Evolutionary conservation across 1,140 invertebrate genomes (phyloP).

Genomic region (Epicauta chinensis): DNA sequence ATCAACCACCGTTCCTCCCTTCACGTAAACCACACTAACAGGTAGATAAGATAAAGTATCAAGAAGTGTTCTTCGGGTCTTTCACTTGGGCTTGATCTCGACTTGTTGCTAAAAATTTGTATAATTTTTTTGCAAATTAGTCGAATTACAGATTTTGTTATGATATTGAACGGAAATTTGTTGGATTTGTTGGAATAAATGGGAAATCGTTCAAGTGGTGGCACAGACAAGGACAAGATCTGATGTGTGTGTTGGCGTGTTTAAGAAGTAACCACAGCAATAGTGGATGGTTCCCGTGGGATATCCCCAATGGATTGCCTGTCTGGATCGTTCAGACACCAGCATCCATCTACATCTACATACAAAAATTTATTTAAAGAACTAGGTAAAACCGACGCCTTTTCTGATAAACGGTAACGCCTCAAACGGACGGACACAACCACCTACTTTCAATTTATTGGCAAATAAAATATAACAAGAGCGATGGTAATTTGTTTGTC

Average conservation of each 20-base stretch:
- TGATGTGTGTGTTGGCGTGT: slow-evolving; percentile 1
- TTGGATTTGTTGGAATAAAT: too few relatives aligned
- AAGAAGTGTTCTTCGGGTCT: too few relatives aligned
- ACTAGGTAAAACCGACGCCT: too few relatives aligned
- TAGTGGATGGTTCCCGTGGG: slow-evolving; percentile 31
- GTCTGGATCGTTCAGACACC: slow-evolving; percentile 35
- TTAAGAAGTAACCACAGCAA: slow-evolving; percentile 20
- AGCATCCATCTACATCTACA: slow-evolving; percentile 32
- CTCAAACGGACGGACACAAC: slow-evolving; percentile 28
- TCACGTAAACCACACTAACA: not conserved
- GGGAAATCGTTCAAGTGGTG: too few relatives aligned
- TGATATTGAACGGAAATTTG: too few relatives aligned
- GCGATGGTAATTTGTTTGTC: not conserved
- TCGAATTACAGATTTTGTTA: too few relatives aligned
- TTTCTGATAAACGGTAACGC: slow-evolving; percentile 21
- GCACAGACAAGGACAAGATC: slow-evolving; percentile 2
- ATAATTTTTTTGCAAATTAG: too few relatives aligned
- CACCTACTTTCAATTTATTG: slow-evolving; percentile 28
- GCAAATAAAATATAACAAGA: not conserved
- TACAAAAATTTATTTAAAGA: slow-evolving; percentile 28
- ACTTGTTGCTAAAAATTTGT: too few relatives aligned
- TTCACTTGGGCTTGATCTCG: too few relatives aligned
- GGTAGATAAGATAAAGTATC: too few relatives aligned
- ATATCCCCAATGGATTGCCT: slow-evolving; percentile 32
- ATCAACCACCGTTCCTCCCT: slow-evolving; percentile 9